A percentile compares a stretch with the other conserved stretches of the same genome.
Evolutionary conservation across 2,113 vertebrate genomes (phyloP).

Genomic region (Gymnogyps californianus): DNA sequence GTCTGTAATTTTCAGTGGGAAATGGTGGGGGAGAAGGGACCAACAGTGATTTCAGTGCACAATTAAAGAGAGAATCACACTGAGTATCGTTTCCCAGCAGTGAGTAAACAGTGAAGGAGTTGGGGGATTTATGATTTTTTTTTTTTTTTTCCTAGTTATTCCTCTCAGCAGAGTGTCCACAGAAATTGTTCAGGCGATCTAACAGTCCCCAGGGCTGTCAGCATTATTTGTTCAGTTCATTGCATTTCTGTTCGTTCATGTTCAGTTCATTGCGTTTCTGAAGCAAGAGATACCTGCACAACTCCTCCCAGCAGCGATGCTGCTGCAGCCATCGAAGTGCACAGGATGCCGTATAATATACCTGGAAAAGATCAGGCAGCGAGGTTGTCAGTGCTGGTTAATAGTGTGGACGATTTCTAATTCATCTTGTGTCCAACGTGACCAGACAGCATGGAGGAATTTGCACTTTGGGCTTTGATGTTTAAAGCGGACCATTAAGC

Average conservation of each 20-base stretch:
- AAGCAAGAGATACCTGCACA: conserved; percentile 75
- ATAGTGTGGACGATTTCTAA: background rate
- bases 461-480: background rate
- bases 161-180: background rate
- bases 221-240: background rate
- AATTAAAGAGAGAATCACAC: background rate
- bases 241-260: background rate
- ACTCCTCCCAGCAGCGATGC: conserved; percentile 81
- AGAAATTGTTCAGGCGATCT: background rate
- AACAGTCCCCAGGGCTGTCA: background rate
- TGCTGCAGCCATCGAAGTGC: conserved; percentile 82
- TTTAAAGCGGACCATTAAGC: background rate
- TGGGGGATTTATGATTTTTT: background rate
- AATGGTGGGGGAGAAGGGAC: background rate
- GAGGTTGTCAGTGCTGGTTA: background rate
- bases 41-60: background rate
- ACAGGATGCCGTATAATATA: conserved; percentile 78
- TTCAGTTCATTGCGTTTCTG: background rate
- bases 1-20: background rate
- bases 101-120: background rate
- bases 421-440: background rate
- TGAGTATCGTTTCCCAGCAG: background rate
- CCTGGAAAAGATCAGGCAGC: conserved; percentile 59
- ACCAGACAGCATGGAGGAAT: background rate
- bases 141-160: background rate